Evolutionary conservation across 2,113 vertebrate species (phyloP), one percentile per base, ranked within the genome.

Genomic region (Zosterops pallidus): DNA sequence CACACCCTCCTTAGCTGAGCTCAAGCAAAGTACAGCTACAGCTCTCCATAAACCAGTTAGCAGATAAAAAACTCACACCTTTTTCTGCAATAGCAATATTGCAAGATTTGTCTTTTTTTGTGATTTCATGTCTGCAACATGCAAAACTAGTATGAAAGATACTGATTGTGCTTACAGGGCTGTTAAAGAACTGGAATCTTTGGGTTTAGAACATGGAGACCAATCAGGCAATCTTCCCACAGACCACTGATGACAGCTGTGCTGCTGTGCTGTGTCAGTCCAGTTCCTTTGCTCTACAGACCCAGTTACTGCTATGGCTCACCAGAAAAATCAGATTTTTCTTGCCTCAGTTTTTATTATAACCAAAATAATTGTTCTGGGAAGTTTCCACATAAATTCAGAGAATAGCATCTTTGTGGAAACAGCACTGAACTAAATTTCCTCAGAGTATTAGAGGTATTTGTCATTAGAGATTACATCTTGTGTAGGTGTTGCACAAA

Each of bases 81-180:
- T 19, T 69, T 50, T 62, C 39, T 64, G 20, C 19, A 49, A 9
- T 7, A 41, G 39, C 21, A 46, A 46, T 53, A 57, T 53, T 4
- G 5, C 7, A 60, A 63, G 9, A 33, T 42, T 41, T 63, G 10
- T 50, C 6, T 5, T 28, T 47, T 24, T 78, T 44, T 46, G 14
- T 42, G n/a, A 22, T 88, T 74, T 67, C 24, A 15, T 14, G 9
- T 47, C 47, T 55, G 26, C 13, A 70, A 42, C 37, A 31, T 8
- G 10, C 56, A 37, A 68, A 86, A 78, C 22, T 16, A 22, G 11
- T 53, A 77, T 17, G 22, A 44, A 50, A 70, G 24, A 29, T 31
- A 24, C 1, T 1, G 2, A 5, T 15, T 37, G 16, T 2, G 1
- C 53, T 69, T 49, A 56, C 15, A 64, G 21, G 9, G 23, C 3